These are phyloP conservation scores for Troides helena DNA, from an alignment of 2,888 invertebrate species.

Conservation along the genomic window DNA sequence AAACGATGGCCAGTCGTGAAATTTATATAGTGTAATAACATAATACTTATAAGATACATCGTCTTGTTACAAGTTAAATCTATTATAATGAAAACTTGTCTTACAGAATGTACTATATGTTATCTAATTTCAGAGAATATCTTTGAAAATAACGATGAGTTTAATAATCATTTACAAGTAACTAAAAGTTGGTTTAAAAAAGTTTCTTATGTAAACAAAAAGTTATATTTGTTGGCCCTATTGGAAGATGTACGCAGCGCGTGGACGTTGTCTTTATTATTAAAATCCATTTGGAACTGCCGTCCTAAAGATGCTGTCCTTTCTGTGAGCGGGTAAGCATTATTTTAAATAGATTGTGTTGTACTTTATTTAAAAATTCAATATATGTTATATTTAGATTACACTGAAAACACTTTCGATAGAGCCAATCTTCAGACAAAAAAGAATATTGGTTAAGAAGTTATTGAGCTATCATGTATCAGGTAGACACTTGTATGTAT, in stretches of 20 bases:
- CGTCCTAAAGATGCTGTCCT: constrained; percentile 64
- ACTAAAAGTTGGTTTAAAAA: constrained; percentile 64
- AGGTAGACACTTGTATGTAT: too few relatives aligned
- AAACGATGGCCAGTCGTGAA: neutral
- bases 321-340: constrained; percentile 56
- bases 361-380: too few relatives aligned
- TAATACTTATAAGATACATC: neutral
- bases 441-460: too few relatives aligned
- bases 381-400: too few relatives aligned
- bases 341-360: neutral
- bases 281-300: constrained; percentile 71
- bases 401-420: too few relatives aligned
- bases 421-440: too few relatives aligned
- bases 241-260: constrained; percentile 55
- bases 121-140: constrained; percentile 9
- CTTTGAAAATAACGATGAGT: constrained; percentile 42
- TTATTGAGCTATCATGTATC: too few relatives aligned
- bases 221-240: constrained; percentile 53
- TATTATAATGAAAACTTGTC: neutral
- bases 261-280: constrained; percentile 60
- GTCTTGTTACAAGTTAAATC: too few relatives aligned
- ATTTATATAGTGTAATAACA: neutral
- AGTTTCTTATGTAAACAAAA: constrained; percentile 62
- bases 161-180: constrained; percentile 52
- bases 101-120: neutral